phyloP scores from a whole-genome alignment of 2,113 vertebrate species.

The Alces alces region DNA sequence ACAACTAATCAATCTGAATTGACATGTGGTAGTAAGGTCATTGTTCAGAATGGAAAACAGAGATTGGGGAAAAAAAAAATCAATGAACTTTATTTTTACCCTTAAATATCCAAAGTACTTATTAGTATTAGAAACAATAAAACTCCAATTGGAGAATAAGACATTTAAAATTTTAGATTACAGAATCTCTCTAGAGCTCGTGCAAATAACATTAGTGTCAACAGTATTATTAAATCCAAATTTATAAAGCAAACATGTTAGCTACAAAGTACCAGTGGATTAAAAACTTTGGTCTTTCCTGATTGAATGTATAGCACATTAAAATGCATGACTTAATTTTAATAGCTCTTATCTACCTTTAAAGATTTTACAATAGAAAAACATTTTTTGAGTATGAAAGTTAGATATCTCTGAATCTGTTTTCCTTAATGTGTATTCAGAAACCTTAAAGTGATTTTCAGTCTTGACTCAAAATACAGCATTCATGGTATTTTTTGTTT shows the following conservation, averaged over 20 bases:
- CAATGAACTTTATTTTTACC: neutral
- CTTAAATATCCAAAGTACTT: neutral
- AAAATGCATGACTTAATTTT: neutral
- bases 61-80: neutral
- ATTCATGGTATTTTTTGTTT: neutral
- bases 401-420: neutral
- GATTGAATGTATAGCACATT: neutral
- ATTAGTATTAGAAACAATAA: neutral
- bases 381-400: neutral
- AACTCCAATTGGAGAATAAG: neutral
- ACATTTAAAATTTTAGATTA: neutral
- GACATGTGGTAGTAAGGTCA: neutral
- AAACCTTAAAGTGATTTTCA: neutral
- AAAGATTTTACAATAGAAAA: neutral
- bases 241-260: neutral
- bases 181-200: neutral
- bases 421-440: neutral
- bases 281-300: neutral
- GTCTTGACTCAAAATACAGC: neutral
- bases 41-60: neutral
- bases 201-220: neutral
- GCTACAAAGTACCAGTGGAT: neutral
- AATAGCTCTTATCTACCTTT: neutral
- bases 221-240: neutral
- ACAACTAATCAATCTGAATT: neutral